phyloP scores from a whole-genome alignment of 1,140 invertebrate species.

The Zaprionus lachaisei region DNA sequence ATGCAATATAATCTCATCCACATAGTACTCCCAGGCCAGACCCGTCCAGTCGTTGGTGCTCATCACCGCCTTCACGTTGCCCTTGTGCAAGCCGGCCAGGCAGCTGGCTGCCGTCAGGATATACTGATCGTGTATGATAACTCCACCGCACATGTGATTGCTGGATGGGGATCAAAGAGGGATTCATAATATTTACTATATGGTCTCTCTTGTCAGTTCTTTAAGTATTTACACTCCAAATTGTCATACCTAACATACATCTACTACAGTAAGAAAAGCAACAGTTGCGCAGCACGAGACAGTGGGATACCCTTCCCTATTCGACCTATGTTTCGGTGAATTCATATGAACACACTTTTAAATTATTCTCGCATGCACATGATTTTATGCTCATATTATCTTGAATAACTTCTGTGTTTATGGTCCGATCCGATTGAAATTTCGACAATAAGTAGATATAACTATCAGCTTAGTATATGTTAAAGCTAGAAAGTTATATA shows the following conservation, averaged over 20 bases:
- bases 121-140: conserved; percentile 78
- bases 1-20: conserved; percentile 61
- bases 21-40: conserved; percentile 57
- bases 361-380: no score
- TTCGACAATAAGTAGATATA: no score
- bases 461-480: no score
- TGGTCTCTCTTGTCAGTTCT: background rate
- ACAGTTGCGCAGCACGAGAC: no score
- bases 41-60: conserved; percentile 73
- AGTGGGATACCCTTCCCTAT: no score
- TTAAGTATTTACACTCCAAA: background rate
- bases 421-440: no score
- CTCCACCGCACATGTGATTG: conserved; percentile 84
- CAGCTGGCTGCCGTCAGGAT: conserved; percentile 85
- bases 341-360: no score
- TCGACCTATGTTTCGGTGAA: no score
- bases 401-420: no score
- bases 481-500: no score
- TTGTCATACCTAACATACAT: no score
- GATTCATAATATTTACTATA: background rate
- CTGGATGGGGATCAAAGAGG: conserved; percentile 25
- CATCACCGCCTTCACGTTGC: conserved; percentile 59
- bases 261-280: background rate
- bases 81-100: conserved; percentile 55
- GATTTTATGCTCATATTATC: no score